A percentile compares a stretch with the other conserved stretches of the same genome.
Evolutionary conservation across 2,888 invertebrate genomes (phyloP).

Genomic region (Noctua pronuba): DNA sequence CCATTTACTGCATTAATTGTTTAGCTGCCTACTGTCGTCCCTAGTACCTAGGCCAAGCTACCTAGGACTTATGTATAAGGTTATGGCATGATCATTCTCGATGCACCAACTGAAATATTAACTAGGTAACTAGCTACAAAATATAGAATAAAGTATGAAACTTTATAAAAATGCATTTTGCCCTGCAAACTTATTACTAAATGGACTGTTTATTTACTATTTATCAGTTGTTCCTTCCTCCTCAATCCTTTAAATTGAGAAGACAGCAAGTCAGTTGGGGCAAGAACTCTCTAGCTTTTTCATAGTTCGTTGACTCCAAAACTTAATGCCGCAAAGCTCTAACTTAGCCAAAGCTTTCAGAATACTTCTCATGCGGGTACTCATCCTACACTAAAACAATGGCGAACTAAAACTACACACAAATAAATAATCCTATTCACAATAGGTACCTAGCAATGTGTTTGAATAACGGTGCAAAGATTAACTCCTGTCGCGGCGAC

Average conservation of each 20-base stretch:
- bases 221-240: background rate
- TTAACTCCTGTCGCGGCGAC: conserved; percentile 59
- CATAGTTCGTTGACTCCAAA: conserved; percentile 6
- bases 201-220: background rate
- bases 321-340: background rate
- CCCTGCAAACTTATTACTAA: background rate
- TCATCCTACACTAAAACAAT: conserved; percentile 39
- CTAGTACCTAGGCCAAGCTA: background rate
- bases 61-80: background rate
- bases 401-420: conserved; percentile 33
- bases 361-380: conserved; percentile 20
- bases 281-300: background rate
- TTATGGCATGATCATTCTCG: background rate
- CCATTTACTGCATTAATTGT: conserved; percentile 36
- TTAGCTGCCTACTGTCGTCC: conserved; percentile 2
- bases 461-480: conserved; percentile 67
- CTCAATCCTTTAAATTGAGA: background rate
- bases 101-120: background rate
- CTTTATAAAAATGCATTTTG: background rate
- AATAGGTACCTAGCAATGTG: conserved; percentile 44
- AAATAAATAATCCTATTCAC: conserved; percentile 53
- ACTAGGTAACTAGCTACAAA: background rate
- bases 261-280: background rate
- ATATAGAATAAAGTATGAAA: background rate
- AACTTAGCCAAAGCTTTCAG: conserved; percentile 19